phyloP scores from a whole-genome alignment of 2,888 invertebrate species.

The Rhingia campestris region DNA sequence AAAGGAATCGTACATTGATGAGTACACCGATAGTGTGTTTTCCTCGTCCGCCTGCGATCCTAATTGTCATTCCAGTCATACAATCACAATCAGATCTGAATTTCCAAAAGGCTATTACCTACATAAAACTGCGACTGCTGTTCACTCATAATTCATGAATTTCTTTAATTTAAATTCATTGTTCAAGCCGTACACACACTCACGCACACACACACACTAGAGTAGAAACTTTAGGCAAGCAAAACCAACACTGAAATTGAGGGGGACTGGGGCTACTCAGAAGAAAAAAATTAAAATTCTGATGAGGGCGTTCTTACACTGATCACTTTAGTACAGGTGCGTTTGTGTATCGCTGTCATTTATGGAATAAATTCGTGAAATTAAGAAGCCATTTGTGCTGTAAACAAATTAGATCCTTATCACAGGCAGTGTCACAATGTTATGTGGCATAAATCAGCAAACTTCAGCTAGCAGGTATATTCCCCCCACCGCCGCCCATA shows the following conservation, averaged over 20 bases:
- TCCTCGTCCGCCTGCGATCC: conserved; percentile 37
- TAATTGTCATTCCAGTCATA: conserved; percentile 65
- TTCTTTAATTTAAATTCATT: conserved; percentile 67
- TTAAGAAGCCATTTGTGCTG: conserved; percentile 54
- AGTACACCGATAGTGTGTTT: conserved; percentile 52
- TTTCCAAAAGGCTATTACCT: conserved; percentile 72
- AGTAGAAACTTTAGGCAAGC: conserved; percentile 11
- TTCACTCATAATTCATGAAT: conserved; percentile 72
- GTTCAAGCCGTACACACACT: conserved; percentile 17
- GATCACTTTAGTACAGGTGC: conserved; percentile 67
- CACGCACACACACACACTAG: not conserved
- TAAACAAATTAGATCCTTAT: conserved; percentile 63
- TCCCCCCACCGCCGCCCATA: conserved; percentile 1
- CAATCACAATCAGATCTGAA: conserved; percentile 70
- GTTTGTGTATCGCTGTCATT: conserved; percentile 51
- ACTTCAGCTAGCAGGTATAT: conserved; percentile 51
- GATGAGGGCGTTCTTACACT: conserved; percentile 58
- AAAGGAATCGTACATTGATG: conserved; percentile 57
- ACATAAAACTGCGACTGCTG: conserved; percentile 59
- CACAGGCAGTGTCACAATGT: conserved; percentile 42
- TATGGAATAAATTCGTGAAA: conserved; percentile 41
- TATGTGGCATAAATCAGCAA: conserved; percentile 54
- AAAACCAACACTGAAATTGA: conserved; percentile 18
- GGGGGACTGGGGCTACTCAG: not conserved
- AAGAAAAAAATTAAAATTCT: conserved; percentile 64